phyloP scores from a whole-genome alignment of 2,797 vertebrate species.

The Hippocampus kuda region DNA sequence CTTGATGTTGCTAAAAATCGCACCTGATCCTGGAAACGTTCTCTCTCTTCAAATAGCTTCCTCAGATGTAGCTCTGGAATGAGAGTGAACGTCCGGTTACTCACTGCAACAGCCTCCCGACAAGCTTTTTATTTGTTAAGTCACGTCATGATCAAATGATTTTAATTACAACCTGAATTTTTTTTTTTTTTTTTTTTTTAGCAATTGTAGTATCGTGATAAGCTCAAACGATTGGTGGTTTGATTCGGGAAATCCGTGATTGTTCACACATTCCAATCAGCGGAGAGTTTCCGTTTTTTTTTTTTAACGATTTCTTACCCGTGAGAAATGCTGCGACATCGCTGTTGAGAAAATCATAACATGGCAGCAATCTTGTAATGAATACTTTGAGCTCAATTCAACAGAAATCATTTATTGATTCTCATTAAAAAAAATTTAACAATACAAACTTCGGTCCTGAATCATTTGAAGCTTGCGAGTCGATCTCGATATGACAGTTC shows the following conservation, averaged over 20 bases:
- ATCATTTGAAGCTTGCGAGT: background rate
- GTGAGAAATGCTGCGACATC: background rate
- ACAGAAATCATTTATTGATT: background rate
- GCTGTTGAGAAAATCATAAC: background rate
- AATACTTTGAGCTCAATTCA: background rate
- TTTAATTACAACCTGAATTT: background rate
- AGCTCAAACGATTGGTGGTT: background rate
- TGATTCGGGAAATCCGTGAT: background rate
- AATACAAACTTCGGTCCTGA: background rate
- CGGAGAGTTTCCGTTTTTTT: background rate
- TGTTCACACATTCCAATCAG: background rate
- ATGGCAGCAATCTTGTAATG: background rate
- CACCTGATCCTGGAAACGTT: conserved; percentile 82
- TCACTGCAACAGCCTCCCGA: background rate
- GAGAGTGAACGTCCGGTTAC: conserved; percentile 3
- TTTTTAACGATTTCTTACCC: background rate
- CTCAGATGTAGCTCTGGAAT: conserved; percentile 79
- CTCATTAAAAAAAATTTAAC: background rate
- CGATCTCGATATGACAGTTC: background rate
- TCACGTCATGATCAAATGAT: background rate
- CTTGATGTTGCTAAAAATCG: background rate
- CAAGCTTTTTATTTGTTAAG: background rate
- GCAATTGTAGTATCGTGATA: background rate
- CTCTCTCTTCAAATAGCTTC: conserved; percentile 79
- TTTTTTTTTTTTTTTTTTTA: background rate